phyloP scores from a whole-genome alignment of 1,140 invertebrate genomes.

The Meloidogyne hapla region DNA sequence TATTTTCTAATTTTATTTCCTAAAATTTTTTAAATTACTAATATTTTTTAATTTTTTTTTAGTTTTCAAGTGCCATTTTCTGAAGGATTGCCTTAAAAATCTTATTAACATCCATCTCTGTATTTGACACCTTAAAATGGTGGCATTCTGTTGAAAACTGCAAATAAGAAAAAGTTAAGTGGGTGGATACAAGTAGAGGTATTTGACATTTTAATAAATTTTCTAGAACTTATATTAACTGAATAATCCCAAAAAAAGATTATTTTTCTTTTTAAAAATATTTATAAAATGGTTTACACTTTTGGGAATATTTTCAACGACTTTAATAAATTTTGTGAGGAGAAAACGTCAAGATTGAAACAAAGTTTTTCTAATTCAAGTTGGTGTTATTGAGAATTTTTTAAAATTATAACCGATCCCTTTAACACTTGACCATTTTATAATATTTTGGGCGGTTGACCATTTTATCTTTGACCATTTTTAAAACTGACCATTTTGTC shows the following conservation, averaged over 20 bases:
- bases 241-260: too few species aligned
- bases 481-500: neutral
- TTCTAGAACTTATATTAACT: too few species aligned
- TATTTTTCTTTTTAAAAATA: neutral
- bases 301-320: constrained; percentile 44
- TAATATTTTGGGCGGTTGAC: neutral
- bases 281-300: constrained; percentile 26
- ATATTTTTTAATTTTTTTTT: neutral
- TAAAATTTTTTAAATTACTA: too few species aligned
- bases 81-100: neutral
- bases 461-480: neutral
- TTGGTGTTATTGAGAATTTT: constrained; percentile 35
- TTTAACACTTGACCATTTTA: too few species aligned
- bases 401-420: too few species aligned
- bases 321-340: constrained; percentile 50
- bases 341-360: constrained; percentile 46
- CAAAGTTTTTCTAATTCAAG: constrained; percentile 44
- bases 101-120: neutral
- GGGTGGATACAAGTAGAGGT: too few species aligned
- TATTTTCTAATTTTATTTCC: too few species aligned
- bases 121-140: neutral
- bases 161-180: too few species aligned
- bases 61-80: neutral
- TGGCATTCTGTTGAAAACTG: too few species aligned
- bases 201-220: too few species aligned